Evolutionary conservation across 1,140 invertebrate species (phyloP).

Genomic region (Camponotus floridanus): DNA sequence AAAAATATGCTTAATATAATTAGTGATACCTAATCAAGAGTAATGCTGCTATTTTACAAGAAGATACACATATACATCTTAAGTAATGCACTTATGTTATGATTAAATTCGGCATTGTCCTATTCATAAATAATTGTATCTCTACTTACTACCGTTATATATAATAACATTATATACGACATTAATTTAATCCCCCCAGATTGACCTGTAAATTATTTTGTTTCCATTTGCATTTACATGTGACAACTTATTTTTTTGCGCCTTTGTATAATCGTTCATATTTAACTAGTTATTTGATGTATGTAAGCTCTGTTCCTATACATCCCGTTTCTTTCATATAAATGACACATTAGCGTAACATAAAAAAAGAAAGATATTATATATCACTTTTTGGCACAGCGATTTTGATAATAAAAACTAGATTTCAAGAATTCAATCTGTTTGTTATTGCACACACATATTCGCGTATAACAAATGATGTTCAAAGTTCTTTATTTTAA

Average conservation of each 20-base stretch:
- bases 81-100: slow-evolving; percentile 78
- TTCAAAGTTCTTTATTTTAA: slow-evolving; percentile 42
- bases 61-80: slow-evolving; percentile 81
- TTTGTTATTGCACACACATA: slow-evolving; percentile 31
- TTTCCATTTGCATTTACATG: slow-evolving; percentile 69
- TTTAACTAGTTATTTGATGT: slow-evolving; percentile 65
- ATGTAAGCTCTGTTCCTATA: slow-evolving; percentile 46
- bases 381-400: slow-evolving; percentile 69
- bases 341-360: slow-evolving; percentile 57
- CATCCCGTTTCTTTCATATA: slow-evolving; percentile 58
- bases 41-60: slow-evolving; percentile 85
- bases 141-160: slow-evolving; percentile 74
- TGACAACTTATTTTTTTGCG: slow-evolving; percentile 63
- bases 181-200: slow-evolving; percentile 76
- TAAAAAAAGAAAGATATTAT: neutral
- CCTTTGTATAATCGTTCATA: slow-evolving; percentile 58
- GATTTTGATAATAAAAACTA: slow-evolving; percentile 73
- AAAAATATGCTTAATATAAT: slow-evolving; percentile 86
- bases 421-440: slow-evolving; percentile 54
- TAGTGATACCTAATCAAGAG: slow-evolving; percentile 82
- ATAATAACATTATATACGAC: slow-evolving; percentile 73
- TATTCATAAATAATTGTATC: slow-evolving; percentile 75
- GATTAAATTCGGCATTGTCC: slow-evolving; percentile 78
- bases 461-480: slow-evolving; percentile 15
- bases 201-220: slow-evolving; percentile 70